Conservation (phyloP, 1,140 invertebrate species). For the Coptotermes formosanus region DNA sequence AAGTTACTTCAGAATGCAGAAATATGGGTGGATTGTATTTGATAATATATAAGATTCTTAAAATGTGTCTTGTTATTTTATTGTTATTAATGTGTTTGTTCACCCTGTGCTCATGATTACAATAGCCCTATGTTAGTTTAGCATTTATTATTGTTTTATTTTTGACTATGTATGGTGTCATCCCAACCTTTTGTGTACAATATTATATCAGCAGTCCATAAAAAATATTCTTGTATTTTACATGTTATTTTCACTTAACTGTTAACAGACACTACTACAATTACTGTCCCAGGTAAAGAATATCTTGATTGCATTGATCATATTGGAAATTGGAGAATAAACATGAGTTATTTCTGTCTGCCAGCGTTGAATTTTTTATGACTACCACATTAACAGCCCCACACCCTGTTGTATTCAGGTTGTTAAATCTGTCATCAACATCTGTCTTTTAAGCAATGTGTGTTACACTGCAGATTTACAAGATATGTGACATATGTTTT, state of each 20-base stretch:
- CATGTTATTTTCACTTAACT: constrained; percentile 8
- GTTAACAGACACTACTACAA: neutral
- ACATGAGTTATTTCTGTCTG: neutral
- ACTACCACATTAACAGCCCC: no score
- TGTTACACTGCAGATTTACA: no score
- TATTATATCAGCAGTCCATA: constrained; percentile 5
- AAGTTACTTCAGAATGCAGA: constrained; percentile 1
- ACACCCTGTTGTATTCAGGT: no score
- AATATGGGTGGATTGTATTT: neutral
- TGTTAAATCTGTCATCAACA: no score
- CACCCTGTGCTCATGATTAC: constrained; percentile 10
- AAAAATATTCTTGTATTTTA: constrained; percentile 1
- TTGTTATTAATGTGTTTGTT: neutral
- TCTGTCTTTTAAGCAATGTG: no score
- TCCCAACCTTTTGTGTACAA: neutral
- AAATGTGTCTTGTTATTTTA: neutral
- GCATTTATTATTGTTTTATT: constrained; percentile 9
- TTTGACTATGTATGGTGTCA: neutral
- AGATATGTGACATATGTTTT: no score
- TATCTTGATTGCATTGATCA: neutral
- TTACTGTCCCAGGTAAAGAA: constrained; percentile 9
- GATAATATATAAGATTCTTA: constrained; percentile 2
- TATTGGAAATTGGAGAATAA: constrained; percentile 10
- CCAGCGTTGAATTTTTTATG: neutral
- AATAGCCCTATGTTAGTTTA: constrained; percentile 6